Conservation (phyloP, 2,797 vertebrate genomes). For the Thripadectes ignobilis region DNA sequence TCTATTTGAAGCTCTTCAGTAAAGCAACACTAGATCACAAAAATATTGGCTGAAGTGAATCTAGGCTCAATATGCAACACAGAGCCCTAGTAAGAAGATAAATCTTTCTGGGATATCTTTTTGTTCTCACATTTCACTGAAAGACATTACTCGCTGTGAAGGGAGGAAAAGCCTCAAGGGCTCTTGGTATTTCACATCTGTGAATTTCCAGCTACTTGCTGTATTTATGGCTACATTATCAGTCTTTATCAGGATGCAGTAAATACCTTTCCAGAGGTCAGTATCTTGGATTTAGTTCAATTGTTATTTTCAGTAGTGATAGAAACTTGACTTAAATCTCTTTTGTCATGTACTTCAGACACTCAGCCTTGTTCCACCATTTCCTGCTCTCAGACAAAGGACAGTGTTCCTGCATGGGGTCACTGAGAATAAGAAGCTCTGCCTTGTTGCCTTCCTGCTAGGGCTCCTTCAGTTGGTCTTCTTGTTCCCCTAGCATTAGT, state of each 20-base stretch:
- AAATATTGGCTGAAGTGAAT: conserved; percentile 27
- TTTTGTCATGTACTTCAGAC: background rate
- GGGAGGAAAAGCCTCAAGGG: conserved; percentile 53
- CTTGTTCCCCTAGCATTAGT: background rate
- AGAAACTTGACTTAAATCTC: conserved; percentile 58
- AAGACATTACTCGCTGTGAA: conserved; percentile 2
- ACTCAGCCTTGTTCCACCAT: background rate
- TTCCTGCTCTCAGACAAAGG: background rate
- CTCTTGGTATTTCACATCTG: conserved; percentile 46
- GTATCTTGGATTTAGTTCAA: conserved; percentile 66
- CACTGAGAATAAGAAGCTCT: background rate
- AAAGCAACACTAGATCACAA: background rate
- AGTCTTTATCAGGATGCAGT: conserved; percentile 62
- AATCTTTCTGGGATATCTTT: conserved; percentile 52
- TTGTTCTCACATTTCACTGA: conserved; percentile 62
- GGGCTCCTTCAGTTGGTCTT: background rate
- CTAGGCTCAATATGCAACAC: background rate
- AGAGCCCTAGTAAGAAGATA: background rate
- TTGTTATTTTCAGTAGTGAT: conserved; percentile 52
- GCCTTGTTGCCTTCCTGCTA: background rate
- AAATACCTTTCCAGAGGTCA: conserved; percentile 66
- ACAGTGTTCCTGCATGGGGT: background rate
- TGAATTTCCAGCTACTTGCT: conserved; percentile 54
- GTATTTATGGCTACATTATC: conserved; percentile 65
- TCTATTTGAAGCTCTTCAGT: background rate